Conservation (phyloP, 2,797 vertebrate genomes). For the Semaprochilodus insignis region DNA sequence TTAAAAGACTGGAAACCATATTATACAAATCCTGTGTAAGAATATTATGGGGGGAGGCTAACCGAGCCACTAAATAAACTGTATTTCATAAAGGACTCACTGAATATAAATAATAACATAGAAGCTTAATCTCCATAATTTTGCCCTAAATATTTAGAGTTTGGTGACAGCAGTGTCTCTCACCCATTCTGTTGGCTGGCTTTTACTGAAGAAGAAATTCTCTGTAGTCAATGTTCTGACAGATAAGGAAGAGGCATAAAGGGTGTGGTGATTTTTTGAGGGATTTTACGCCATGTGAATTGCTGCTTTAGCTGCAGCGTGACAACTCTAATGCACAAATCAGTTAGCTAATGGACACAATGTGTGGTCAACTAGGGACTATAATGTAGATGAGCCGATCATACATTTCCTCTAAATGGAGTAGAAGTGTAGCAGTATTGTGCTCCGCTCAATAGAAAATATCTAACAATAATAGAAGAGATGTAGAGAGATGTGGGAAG, state of each 20-base stretch:
- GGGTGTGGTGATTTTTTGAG: slow-evolving; percentile 1
- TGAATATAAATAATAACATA: slow-evolving; percentile 25
- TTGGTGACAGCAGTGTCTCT: slow-evolving; percentile 32
- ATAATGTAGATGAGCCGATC: not conserved
- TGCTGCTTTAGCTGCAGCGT: slow-evolving; percentile 12
- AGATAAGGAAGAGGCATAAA: slow-evolving; percentile 30
- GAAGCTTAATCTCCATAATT: slow-evolving; percentile 44
- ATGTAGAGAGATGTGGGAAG: too few relatives aligned
- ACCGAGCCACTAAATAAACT: too few relatives aligned
- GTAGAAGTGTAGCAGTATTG: not conserved
- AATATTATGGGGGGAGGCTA: too few relatives aligned
- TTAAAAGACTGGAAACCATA: too few relatives aligned
- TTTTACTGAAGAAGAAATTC: slow-evolving; percentile 38
- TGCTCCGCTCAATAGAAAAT: not conserved
- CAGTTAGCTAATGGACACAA: slow-evolving; percentile 27
- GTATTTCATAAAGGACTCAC: too few relatives aligned
- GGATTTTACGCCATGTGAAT: slow-evolving; percentile 9
- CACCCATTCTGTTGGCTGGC: slow-evolving; percentile 26
- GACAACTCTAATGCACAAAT: slow-evolving; percentile 38
- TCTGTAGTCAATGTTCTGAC: slow-evolving; percentile 19
- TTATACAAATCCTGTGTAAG: too few relatives aligned
- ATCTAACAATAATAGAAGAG: too few relatives aligned
- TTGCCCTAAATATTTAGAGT: slow-evolving; percentile 38
- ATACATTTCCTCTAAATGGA: not conserved
- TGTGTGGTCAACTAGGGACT: not conserved